A percentile compares a stretch with the other conserved stretches of the same genome.
These are phyloP conservation scores for Nothobranchius furzeri DNA, from an alignment of 2,113 vertebrate species.

Conservation along the genomic window DNA sequence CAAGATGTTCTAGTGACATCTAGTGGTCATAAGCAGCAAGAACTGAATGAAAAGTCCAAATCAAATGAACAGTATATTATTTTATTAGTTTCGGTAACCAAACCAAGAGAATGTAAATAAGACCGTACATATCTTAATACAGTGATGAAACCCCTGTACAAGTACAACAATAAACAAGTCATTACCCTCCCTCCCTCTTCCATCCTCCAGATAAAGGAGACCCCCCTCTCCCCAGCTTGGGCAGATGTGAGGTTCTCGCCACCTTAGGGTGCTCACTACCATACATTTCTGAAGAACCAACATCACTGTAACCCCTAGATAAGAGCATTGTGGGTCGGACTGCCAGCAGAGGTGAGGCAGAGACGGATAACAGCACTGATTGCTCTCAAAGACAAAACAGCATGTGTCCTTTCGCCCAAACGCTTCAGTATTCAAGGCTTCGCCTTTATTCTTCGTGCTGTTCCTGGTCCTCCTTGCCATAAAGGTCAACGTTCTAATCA, in stretches of 20 bases:
- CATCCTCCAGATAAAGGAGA: conserved; percentile 60
- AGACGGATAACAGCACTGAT: conserved; percentile 64
- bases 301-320: conserved; percentile 46
- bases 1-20: conserved; percentile 21
- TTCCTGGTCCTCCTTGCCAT: conserved; percentile 17
- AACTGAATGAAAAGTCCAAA: conserved; percentile 1
- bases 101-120: conserved; percentile 99
- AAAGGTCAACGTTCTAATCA: conserved; percentile 38
- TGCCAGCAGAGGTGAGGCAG: conserved; percentile 63
- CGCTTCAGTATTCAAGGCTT: conserved; percentile 57
- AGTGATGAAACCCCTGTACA: conserved; percentile 98
- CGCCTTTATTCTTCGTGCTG: conserved; percentile 3
- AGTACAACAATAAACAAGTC: conserved; percentile 87
- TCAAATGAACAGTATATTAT: conserved; percentile 84
- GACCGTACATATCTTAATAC: conserved; percentile 99
- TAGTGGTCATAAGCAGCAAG: conserved; percentile 26
- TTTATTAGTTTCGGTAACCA: conserved; percentile 99
- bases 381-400: conserved; percentile 65
- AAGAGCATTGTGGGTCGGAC: conserved; percentile 59
- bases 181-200: conserved; percentile 63
- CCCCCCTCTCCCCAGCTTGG: conserved; percentile 32
- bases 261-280: conserved; percentile 60
- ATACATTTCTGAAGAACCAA: conserved; percentile 67
- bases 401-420: conserved; percentile 65
- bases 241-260: conserved; percentile 43